These are phyloP conservation scores for Megastigmus dorsalis DNA, from an alignment of 2,888 invertebrate species.

Conservation along the genomic window DNA sequence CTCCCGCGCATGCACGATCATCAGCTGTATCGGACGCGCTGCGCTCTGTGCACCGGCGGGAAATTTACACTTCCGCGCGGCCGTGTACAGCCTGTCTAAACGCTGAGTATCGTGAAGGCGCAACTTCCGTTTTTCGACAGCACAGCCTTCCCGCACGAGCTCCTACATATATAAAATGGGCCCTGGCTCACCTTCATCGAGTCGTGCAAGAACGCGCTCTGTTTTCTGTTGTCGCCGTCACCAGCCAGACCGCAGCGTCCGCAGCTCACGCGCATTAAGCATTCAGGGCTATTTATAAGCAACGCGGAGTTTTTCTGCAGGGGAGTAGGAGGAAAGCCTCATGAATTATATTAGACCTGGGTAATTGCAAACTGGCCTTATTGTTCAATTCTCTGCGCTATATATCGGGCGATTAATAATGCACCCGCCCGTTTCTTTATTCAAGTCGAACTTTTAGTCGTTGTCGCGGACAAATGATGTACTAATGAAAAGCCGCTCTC, in stretches of 20 bases:
- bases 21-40: not conserved
- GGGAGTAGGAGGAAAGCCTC: not conserved
- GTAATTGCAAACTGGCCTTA: slow-evolving; percentile 2
- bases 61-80: slow-evolving; percentile 42
- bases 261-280: not conserved
- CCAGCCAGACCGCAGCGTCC: no score
- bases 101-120: not conserved
- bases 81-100: slow-evolving; percentile 39
- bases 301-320: not conserved
- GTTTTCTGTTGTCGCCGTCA: no score
- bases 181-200: no score
- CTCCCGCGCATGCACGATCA: not conserved
- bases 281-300: slow-evolving; percentile 24
- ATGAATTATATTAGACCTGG: slow-evolving; percentile 16
- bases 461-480: no score
- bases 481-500: no score
- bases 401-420: slow-evolving; percentile 1
- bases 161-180: no score
- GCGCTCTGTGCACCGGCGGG: no score
- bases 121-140: slow-evolving; percentile 26
- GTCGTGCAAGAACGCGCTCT: no score
- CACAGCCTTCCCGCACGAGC: no score
- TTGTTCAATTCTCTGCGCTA: slow-evolving; percentile 9
- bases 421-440: not conserved
- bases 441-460: not conserved